Evolutionary conservation across 2,888 invertebrate genomes (phyloP).

Genomic region (Eristalis intricaria): DNA sequence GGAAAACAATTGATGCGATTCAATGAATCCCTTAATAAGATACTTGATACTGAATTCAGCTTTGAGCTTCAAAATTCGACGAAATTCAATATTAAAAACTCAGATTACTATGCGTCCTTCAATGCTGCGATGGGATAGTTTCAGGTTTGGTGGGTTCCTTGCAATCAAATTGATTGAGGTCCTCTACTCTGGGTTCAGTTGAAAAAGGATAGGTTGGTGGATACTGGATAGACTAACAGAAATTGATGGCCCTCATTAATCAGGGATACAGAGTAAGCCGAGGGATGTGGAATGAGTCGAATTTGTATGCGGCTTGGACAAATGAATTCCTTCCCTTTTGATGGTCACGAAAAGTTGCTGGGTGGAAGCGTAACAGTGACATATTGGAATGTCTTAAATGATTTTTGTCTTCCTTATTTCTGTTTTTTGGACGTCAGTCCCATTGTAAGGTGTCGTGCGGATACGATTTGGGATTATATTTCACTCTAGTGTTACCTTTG

Average conservation of each 20-base stretch:
- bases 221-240: background rate
- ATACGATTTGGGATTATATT: background rate
- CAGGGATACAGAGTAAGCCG: background rate
- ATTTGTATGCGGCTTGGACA: background rate
- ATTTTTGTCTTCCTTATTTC: background rate
- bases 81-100: conserved; percentile 15
- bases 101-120: background rate
- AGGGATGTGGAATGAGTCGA: background rate
- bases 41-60: conserved; percentile 28
- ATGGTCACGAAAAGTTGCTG: background rate
- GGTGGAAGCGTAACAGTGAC: background rate
- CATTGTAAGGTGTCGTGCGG: background rate
- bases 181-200: background rate
- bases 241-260: background rate
- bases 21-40: conserved; percentile 26
- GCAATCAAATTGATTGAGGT: background rate
- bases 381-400: background rate
- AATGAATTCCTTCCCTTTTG: background rate
- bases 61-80: background rate
- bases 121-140: background rate
- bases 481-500: background rate
- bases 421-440: background rate
- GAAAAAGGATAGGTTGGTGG: background rate
- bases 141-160: background rate
- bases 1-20: conserved; percentile 27